phyloP scores from a whole-genome alignment of 2,797 vertebrate genomes.

The Euphonia xanthogaster region DNA sequence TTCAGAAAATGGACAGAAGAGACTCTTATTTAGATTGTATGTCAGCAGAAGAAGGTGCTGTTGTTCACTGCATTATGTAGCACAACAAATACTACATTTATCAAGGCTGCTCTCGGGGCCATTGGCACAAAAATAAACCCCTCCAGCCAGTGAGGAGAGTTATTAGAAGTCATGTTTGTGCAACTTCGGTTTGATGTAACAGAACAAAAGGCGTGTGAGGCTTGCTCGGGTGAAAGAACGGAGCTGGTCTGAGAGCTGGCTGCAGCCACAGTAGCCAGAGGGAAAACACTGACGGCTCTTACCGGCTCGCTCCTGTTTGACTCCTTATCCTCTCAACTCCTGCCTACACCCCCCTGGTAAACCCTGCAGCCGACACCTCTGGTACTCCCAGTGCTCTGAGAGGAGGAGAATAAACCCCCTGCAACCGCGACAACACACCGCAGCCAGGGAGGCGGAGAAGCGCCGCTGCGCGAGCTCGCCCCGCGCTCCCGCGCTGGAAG shows the following conservation, averaged over 20 bases:
- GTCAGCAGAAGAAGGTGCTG: neutral
- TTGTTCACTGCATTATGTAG: neutral
- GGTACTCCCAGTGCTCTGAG: neutral
- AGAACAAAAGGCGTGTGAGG: neutral
- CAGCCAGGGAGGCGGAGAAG: neutral
- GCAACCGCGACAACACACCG: neutral
- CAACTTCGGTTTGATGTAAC: neutral
- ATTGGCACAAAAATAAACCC: neutral
- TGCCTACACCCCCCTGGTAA: neutral
- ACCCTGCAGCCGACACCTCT: neutral
- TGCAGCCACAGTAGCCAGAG: neutral
- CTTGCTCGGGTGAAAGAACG: neutral
- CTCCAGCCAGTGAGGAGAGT: neutral
- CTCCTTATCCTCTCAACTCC: neutral
- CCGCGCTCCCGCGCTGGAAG: neutral
- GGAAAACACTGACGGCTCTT: rapidly evolving
- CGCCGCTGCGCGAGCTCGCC: neutral
- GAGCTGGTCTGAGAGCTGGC: neutral
- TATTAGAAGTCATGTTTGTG: neutral
- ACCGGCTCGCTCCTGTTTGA: neutral
- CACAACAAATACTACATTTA: neutral
- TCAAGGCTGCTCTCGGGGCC: neutral
- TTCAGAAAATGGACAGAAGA: neutral
- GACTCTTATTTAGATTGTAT: neutral
- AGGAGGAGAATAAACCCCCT: neutral